A percentile compares a stretch with the other conserved stretches of the same genome.
Evolutionary conservation across 2,113 vertebrate genomes (phyloP).

Genomic region (Sakesphorus luctuosus): DNA sequence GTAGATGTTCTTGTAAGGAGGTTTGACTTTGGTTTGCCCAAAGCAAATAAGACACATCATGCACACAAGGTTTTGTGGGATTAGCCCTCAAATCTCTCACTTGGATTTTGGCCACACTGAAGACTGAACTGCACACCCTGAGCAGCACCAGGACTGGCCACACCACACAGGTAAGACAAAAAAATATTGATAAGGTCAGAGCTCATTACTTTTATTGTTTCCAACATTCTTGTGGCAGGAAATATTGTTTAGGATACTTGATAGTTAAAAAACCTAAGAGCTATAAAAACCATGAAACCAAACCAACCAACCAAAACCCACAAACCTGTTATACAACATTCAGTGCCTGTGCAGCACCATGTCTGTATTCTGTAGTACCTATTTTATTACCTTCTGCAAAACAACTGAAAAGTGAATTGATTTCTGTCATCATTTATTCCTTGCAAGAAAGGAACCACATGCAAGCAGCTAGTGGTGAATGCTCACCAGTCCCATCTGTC

Average conservation of each 20-base stretch:
- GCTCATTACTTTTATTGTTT: neutral
- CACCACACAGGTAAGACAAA: neutral
- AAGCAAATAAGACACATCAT: neutral
- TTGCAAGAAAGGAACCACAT: neutral
- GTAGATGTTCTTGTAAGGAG: neutral
- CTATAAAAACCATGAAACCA: neutral
- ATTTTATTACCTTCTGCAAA: neutral
- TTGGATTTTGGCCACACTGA: neutral
- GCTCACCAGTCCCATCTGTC: neutral
- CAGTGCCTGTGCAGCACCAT: neutral
- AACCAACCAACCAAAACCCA: neutral
- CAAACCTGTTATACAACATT: neutral
- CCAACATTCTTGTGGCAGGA: neutral
- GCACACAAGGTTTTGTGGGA: neutral
- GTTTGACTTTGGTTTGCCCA: neutral
- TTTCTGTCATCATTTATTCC: neutral
- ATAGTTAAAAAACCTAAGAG: neutral
- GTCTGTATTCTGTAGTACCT: neutral
- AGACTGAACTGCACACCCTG: neutral
- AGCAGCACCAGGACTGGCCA: neutral
- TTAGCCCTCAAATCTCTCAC: neutral
- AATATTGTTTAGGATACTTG: neutral
- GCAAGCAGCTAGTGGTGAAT: neutral
- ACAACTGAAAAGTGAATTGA: neutral
- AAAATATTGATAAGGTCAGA: neutral